These are phyloP conservation scores for Salticus scenicus DNA, from an alignment of 2,888 invertebrate genomes.

Conservation along the genomic window DNA sequence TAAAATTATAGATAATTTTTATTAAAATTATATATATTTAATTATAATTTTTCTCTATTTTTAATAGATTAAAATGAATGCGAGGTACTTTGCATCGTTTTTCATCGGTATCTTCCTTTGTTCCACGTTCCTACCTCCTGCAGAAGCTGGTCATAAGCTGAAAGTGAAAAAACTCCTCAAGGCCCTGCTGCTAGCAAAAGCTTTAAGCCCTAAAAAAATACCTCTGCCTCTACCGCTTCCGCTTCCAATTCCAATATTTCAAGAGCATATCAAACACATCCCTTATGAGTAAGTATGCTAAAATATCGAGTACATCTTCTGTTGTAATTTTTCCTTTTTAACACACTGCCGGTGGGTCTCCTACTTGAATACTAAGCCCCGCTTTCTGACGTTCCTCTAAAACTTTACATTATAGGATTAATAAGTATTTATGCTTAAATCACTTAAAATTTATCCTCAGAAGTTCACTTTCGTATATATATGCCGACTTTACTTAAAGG, in stretches of 20 bases:
- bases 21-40: too few species aligned
- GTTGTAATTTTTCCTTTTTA: not conserved
- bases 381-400: too few species aligned
- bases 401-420: too few species aligned
- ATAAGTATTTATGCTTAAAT: too few species aligned
- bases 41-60: too few species aligned
- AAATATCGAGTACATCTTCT: too few species aligned
- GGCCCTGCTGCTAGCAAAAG: slow-evolving; percentile 36
- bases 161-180: slow-evolving; percentile 57
- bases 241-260: slow-evolving; percentile 53
- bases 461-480: too few species aligned
- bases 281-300: slow-evolving; percentile 52
- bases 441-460: too few species aligned
- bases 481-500: too few species aligned
- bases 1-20: too few species aligned
- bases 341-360: too few species aligned
- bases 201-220: slow-evolving; percentile 52
- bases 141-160: slow-evolving; percentile 53
- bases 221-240: slow-evolving; percentile 48
- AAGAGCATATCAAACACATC: slow-evolving; percentile 52
- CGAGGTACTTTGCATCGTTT: not conserved
- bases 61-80: not conserved
- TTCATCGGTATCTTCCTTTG: not conserved
- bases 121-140: not conserved
- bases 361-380: too few species aligned